Evolutionary conservation across 2,888 invertebrate genomes (phyloP).

Genomic region (Lucinisca nassula): DNA sequence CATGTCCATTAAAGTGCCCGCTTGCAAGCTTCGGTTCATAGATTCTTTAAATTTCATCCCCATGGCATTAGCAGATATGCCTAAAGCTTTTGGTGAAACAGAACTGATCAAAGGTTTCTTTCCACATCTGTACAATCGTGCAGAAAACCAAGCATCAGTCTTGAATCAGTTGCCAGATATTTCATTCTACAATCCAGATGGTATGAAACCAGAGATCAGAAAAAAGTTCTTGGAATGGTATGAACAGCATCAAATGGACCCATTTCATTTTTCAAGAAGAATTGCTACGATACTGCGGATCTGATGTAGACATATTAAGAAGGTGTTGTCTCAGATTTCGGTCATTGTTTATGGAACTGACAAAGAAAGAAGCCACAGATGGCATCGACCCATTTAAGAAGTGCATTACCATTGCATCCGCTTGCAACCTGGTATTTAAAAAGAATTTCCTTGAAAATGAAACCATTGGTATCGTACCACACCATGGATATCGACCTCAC

Average conservation of each 20-base stretch:
- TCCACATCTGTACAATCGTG: slow-evolving; percentile 59
- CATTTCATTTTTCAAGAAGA: slow-evolving; percentile 46
- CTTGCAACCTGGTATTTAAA: slow-evolving; percentile 53
- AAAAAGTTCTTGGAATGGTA: slow-evolving; percentile 58
- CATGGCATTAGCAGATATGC: slow-evolving; percentile 58
- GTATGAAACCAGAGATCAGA: slow-evolving; percentile 61
- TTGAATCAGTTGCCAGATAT: slow-evolving; percentile 51
- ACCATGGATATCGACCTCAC: slow-evolving; percentile 59
- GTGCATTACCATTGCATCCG: slow-evolving; percentile 62
- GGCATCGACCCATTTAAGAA: slow-evolving; percentile 59
- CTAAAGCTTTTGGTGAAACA: slow-evolving; percentile 49
- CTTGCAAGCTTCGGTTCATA: slow-evolving; percentile 12
- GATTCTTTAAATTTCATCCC: slow-evolving; percentile 53
- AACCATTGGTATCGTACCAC: slow-evolving; percentile 61
- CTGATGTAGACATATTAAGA: slow-evolving; percentile 57
- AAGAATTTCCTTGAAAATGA: slow-evolving; percentile 44
- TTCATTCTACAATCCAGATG: slow-evolving; percentile 58
- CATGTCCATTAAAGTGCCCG: slow-evolving; percentile 12
- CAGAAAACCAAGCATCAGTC: slow-evolving; percentile 49
- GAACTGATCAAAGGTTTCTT: slow-evolving; percentile 62
- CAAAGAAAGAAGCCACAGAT: slow-evolving; percentile 11
- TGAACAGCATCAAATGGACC: slow-evolving; percentile 25
- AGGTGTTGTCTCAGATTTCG: slow-evolving; percentile 52
- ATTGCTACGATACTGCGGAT: slow-evolving; percentile 48
- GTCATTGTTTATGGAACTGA: slow-evolving; percentile 39